Percentiles rank a stretch among this genome's conserved stretches.
These are phyloP conservation scores for Illadopsis cleaveri DNA, from an alignment of 2,113 vertebrate genomes.

Conservation along the genomic window DNA sequence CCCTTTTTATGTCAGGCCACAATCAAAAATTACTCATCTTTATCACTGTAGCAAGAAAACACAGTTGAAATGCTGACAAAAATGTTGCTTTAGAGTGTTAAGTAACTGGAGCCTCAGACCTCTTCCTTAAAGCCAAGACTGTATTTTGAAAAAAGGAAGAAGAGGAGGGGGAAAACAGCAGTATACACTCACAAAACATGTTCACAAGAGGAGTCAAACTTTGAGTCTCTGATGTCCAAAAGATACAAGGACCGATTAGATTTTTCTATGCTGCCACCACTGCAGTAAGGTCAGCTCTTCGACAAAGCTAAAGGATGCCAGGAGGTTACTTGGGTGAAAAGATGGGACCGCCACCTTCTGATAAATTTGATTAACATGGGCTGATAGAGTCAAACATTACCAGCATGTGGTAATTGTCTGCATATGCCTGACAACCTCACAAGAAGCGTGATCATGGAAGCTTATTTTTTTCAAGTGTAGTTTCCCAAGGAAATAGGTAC, in stretches of 20 bases:
- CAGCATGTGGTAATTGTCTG: neutral
- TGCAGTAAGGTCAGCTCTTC: neutral
- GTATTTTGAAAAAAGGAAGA: neutral
- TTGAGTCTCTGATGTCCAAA: neutral
- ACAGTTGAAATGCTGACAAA: neutral
- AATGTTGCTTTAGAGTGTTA: neutral
- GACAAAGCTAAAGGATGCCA: neutral
- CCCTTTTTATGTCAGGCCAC: neutral
- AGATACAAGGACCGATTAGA: neutral
- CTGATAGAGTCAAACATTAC: neutral
- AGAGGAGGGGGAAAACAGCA: neutral
- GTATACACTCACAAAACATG: neutral
- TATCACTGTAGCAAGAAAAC: neutral
- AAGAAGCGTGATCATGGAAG: neutral
- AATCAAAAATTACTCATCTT: neutral
- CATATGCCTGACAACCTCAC: neutral
- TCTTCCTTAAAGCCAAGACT: neutral
- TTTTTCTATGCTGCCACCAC: neutral
- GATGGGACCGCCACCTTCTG: neutral
- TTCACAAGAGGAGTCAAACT: neutral
- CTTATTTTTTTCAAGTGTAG: neutral
- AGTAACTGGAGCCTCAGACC: neutral
- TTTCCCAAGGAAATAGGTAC: neutral
- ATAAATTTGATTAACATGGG: neutral
- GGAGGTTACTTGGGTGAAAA: neutral